phyloP scores from a whole-genome alignment of 2,888 invertebrate genomes.

The Coelopa pilipes region DNA sequence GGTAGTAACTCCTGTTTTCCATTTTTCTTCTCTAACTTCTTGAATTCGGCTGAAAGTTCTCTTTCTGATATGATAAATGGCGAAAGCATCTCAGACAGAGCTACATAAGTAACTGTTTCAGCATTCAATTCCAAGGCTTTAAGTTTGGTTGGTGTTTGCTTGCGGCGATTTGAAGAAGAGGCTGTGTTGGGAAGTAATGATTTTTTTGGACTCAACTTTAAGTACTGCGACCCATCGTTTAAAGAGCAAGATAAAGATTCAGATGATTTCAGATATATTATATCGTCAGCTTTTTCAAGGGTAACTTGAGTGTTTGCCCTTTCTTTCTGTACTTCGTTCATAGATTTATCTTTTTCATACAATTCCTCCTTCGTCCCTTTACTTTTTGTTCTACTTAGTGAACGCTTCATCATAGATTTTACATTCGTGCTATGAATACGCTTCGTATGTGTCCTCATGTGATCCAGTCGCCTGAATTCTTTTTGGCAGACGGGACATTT shows the following conservation, averaged over 20 bases:
- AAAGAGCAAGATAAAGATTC: not conserved
- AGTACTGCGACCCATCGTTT: slow-evolving; percentile 23
- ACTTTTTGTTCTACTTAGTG: slow-evolving; percentile 53
- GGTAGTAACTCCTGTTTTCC: not conserved
- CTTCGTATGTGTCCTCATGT: slow-evolving; percentile 46
- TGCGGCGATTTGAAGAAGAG: slow-evolving; percentile 33
- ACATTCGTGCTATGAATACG: slow-evolving; percentile 37
- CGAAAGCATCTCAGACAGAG: slow-evolving; percentile 29
- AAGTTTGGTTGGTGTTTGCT: slow-evolving; percentile 34
- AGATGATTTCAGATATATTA: not conserved
- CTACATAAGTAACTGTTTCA: slow-evolving; percentile 31
- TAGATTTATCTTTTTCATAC: slow-evolving; percentile 56
- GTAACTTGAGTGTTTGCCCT: not conserved
- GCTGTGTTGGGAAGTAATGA: not conserved
- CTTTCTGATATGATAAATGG: slow-evolving; percentile 31
- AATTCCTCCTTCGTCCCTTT: not conserved
- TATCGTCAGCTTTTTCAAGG: not conserved
- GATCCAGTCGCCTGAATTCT: slow-evolving; percentile 75
- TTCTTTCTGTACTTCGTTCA: slow-evolving; percentile 51
- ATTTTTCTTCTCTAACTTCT: not conserved
- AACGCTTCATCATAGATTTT: slow-evolving; percentile 2
- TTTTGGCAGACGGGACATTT: slow-evolving; percentile 81
- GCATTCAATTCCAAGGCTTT: slow-evolving; percentile 33
- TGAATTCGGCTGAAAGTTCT: slow-evolving; percentile 16
- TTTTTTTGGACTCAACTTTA: slow-evolving; percentile 35